Percentiles rank a stretch among this genome's conserved stretches.
phyloP scores from a whole-genome alignment of 2,888 invertebrate species.

The Sympetrum striolatum region DNA sequence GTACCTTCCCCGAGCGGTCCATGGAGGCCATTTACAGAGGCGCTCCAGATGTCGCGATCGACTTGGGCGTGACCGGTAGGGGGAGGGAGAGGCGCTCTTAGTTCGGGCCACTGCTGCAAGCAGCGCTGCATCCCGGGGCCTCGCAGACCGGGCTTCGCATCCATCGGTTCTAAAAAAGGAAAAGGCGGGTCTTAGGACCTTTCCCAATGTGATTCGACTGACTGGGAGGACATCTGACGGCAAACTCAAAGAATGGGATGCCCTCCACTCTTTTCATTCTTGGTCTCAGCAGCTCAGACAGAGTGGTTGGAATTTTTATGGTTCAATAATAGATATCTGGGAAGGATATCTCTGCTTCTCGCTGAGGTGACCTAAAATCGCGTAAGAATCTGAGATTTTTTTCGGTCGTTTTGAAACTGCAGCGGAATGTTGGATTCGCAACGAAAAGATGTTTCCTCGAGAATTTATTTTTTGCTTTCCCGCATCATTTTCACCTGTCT shows the following conservation, averaged over 20 bases:
- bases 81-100: background rate
- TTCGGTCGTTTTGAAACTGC: background rate
- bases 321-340: background rate
- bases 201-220: background rate
- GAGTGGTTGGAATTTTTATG: background rate
- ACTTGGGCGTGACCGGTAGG: conserved; percentile 23
- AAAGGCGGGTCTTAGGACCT: background rate
- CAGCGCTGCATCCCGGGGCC: background rate
- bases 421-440: background rate
- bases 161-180: background rate
- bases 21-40: background rate
- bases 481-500: background rate
- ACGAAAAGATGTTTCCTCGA: background rate
- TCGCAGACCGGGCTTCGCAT: background rate
- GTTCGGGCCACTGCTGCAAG: conserved; percentile 33
- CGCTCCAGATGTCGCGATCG: conserved; percentile 35
- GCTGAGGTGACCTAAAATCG: background rate
- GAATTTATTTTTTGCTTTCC: background rate
- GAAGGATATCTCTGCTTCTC: background rate
- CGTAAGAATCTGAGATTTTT: background rate
- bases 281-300: background rate
- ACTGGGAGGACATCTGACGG: background rate
- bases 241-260: background rate
- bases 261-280: background rate
- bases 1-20: background rate